Base-by-base conservation (phyloP, 2,888 invertebrate species). In the Drosophila mimica region DNA sequence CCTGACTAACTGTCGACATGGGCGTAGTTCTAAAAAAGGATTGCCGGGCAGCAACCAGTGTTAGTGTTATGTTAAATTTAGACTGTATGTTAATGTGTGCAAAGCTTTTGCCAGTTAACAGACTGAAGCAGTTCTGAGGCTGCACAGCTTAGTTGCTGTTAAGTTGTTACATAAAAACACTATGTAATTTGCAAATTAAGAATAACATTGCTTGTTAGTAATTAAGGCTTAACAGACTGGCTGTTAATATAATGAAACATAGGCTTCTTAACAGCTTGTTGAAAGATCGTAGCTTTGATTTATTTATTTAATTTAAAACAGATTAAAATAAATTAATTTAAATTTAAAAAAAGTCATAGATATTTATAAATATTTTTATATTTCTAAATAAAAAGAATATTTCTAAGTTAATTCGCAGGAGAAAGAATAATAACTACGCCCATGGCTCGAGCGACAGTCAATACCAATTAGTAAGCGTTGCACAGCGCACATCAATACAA, bases 381-480 rank as follows among this genome's bases (percentile, higher is more conserved):
- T 25, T 25, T 25, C 25, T 25, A 11, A 15, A 6, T n/a, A 3
- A 43, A 0, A 43, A 5, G n/a, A 43, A 43, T 43, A n/a, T 5
- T 11, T 43, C 2, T n/a, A 40, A 5, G 40, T 11, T 40, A 40
- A n/a, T 5, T n/a, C n/a, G 40, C n/a, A 40, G n/a, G 17, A 40
- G n/a, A 11, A 11, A 43, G 11, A 8, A 15, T 8, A 2, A 4
- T 3, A 1, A 30, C 64, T 53, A 70, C 64, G 71, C 54, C 56
- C 15, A 20, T 77, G 81, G 0, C 15, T 34, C 20, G 51, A 65
- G 62, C 43, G 30, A 31, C 62, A 74, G 75, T 79, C 82, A 76
- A 76, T 80, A 89, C 84, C 88, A 88, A 88, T 88, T 88, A 88
- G 88, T 88, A 90, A 90, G 82, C 88, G 76, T 76, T 83, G 89